A percentile compares a stretch with the other conserved stretches of the same genome.
Evolutionary conservation across 2,113 vertebrate genomes (phyloP).

Genomic region (Vimba vimba): DNA sequence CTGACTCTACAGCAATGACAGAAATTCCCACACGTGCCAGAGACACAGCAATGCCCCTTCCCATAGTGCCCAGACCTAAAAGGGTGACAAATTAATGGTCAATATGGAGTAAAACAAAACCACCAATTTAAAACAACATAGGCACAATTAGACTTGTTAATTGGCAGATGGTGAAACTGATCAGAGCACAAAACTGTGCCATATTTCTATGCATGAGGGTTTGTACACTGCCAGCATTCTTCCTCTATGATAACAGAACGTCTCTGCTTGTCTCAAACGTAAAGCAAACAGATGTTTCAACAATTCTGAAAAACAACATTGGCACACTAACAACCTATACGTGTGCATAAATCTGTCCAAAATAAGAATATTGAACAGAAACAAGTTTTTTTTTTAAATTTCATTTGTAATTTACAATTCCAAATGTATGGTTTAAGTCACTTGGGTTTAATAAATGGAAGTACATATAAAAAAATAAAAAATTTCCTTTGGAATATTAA

Average conservation of each 20-base stretch:
- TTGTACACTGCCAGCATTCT: neutral
- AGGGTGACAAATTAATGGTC: slow-evolving; percentile 31
- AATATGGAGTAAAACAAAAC: slow-evolving; percentile 25
- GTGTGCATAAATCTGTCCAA: neutral
- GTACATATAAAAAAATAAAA: neutral
- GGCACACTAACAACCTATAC: neutral
- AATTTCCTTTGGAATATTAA: too few species aligned
- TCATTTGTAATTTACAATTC: too few species aligned
- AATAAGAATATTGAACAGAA: neutral
- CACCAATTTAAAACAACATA: slow-evolving; percentile 1
- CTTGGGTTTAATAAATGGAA: neutral
- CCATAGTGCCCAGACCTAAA: slow-evolving; percentile 93
- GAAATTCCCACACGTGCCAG: slow-evolving; percentile 82
- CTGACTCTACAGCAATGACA: slow-evolving; percentile 86
- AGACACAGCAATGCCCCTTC: slow-evolving; percentile 84
- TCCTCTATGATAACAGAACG: neutral
- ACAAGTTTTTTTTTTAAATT: neutral
- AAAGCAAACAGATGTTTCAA: neutral
- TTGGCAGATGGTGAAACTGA: slow-evolving; percentile 2
- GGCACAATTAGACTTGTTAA: neutral
- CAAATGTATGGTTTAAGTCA: neutral
- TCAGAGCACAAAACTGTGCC: neutral
- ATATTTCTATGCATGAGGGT: slow-evolving; percentile 13
- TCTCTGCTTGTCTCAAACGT: neutral
- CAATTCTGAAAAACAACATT: neutral